Conservation (phyloP, 1,140 invertebrate species). For the Adelges cooleyi region DNA sequence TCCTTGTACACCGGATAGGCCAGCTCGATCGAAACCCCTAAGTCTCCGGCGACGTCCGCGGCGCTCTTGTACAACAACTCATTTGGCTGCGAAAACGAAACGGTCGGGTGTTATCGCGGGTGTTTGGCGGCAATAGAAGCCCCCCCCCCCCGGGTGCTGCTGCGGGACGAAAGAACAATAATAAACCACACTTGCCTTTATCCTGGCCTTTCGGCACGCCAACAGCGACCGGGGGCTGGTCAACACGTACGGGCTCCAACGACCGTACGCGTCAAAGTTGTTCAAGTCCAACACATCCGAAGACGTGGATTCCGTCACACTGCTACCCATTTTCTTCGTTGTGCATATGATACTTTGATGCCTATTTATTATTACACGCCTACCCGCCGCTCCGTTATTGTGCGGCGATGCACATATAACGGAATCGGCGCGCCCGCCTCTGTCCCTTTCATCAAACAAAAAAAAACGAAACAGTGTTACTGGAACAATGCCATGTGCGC, state of each 20-base stretch:
- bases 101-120: too few relatives aligned
- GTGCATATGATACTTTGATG: too few relatives aligned
- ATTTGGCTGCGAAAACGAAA: conserved; percentile 36
- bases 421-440: too few relatives aligned
- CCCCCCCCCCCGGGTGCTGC: too few relatives aligned
- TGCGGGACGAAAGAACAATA: neutral
- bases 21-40: conserved; percentile 25
- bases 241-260: conserved; percentile 40
- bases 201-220: conserved; percentile 41
- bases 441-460: too few relatives aligned
- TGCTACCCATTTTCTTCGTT: conserved; percentile 20
- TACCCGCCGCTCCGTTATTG: too few relatives aligned
- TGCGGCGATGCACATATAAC: too few relatives aligned
- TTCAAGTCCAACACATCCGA: conserved; percentile 20
- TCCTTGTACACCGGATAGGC: conserved; percentile 28
- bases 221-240: conserved; percentile 46
- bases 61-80: conserved; percentile 37
- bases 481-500: neutral
- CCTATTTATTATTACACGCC: too few relatives aligned
- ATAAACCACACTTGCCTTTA: conserved; percentile 39
- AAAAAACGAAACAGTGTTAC: neutral
- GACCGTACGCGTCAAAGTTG: conserved; percentile 9
- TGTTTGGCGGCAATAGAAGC: neutral
- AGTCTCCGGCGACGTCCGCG: conserved; percentile 33
- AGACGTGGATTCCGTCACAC: conserved; percentile 20